Conservation (phyloP, 1,140 invertebrate genomes). For the Drosophila mojavensis region DNA sequence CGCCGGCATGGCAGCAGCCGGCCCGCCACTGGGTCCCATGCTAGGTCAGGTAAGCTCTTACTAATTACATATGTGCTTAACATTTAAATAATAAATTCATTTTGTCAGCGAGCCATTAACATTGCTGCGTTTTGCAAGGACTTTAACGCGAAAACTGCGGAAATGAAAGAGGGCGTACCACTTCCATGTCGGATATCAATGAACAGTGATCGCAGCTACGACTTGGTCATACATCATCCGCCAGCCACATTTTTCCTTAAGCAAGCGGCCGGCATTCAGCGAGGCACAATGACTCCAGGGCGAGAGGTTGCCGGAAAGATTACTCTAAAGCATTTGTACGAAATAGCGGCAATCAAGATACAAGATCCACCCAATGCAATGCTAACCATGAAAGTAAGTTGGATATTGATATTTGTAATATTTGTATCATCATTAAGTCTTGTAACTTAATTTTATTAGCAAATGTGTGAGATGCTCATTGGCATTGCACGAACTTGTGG, state of each 20-base stretch:
- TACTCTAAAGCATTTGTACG: constrained; percentile 98
- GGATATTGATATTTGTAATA: not conserved
- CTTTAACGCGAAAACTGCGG: constrained; percentile 97
- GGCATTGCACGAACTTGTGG: constrained; percentile 91
- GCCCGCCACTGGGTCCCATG: constrained; percentile 95
- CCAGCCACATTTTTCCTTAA: constrained; percentile 94
- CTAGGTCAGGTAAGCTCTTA: constrained; percentile 91
- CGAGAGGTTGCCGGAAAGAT: constrained; percentile 94
- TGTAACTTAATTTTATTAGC: constrained; percentile 85
- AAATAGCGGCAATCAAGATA: constrained; percentile 98
- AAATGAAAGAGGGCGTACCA: constrained; percentile 97
- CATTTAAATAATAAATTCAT: constrained; percentile 13
- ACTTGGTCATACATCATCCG: constrained; percentile 93
- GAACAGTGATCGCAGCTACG: constrained; percentile 94
- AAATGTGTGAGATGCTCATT: constrained; percentile 92
- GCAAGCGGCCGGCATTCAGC: constrained; percentile 96
- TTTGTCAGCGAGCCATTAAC: constrained; percentile 94
- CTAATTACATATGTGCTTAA: not conserved
- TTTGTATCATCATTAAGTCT: no score
- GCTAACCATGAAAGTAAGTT: constrained; percentile 82
- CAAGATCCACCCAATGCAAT: constrained; percentile 91
- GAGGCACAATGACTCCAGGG: constrained; percentile 92
- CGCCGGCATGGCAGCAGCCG: constrained; percentile 93
- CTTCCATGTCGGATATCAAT: constrained; percentile 92
- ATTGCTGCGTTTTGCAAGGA: constrained; percentile 99